These are phyloP conservation scores for Gadopsis marmoratus DNA, from an alignment of 2,797 vertebrate genomes.

Conservation along the genomic window DNA sequence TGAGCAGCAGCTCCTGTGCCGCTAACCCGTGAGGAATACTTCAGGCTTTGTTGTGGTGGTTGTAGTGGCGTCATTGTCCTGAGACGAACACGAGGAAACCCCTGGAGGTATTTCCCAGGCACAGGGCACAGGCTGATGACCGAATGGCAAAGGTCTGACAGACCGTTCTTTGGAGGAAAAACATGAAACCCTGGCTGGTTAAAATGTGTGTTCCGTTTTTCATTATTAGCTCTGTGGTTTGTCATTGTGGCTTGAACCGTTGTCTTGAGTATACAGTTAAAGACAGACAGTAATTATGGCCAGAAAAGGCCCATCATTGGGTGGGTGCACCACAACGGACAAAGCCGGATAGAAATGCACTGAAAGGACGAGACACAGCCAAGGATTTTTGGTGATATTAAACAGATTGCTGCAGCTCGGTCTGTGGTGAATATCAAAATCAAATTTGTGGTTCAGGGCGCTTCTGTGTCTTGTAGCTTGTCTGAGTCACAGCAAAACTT, in stretches of 20 bases:
- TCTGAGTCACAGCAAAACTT: conserved; percentile 54
- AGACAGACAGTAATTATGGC: conserved; percentile 38
- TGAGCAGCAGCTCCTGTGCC: conserved; percentile 24
- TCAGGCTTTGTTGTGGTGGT: conserved; percentile 71
- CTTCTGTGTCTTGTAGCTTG: conserved; percentile 50
- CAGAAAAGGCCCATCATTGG: conserved; percentile 22
- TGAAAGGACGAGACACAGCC: conserved; percentile 1
- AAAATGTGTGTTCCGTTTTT: conserved; percentile 48
- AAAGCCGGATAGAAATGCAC: conserved; percentile 3
- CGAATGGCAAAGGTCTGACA: conserved; percentile 38
- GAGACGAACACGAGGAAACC: conserved; percentile 59
- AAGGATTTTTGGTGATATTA: conserved; percentile 36
- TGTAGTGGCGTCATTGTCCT: conserved; percentile 60
- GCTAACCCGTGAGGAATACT: conserved; percentile 12
- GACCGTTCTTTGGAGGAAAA: conserved; percentile 36
- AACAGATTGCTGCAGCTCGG: conserved; percentile 44
- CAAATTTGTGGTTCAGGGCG: conserved; percentile 57
- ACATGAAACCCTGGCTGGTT: conserved; percentile 48
- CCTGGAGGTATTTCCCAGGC: conserved; percentile 71
- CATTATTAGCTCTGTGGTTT: conserved; percentile 58
- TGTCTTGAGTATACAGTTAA: conserved; percentile 27
- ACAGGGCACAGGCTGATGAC: conserved; percentile 38
- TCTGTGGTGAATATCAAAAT: conserved; percentile 67
- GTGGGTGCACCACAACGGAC: conserved; percentile 8
- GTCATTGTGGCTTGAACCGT: conserved; percentile 44